Evolutionary conservation across 2,113 vertebrate genomes (phyloP).

Genomic region (Ibidorhyncha struthersii): DNA sequence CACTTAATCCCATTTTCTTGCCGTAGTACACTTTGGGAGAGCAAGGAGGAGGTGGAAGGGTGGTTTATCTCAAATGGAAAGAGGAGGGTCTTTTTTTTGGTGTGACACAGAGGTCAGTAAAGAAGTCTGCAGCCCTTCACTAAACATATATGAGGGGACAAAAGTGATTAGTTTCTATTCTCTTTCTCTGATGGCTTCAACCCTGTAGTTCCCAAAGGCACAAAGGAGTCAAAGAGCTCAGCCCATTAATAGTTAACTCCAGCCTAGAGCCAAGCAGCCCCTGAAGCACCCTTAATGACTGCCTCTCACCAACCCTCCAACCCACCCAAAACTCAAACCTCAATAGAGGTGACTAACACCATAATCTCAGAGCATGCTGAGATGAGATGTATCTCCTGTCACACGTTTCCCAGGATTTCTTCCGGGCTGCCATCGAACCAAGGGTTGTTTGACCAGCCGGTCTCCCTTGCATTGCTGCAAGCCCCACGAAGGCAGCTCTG

Average conservation of each 20-base stretch:
- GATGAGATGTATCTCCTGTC: slow-evolving; percentile 6
- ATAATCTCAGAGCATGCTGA: neutral
- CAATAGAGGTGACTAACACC: slow-evolving; percentile 20
- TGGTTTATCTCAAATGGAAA: slow-evolving; percentile 45
- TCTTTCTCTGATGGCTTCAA: slow-evolving; percentile 48
- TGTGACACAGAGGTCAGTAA: slow-evolving; percentile 67
- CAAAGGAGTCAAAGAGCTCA: slow-evolving; percentile 59
- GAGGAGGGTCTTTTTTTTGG: slow-evolving; percentile 17
- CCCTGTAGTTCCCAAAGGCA: slow-evolving; percentile 6
- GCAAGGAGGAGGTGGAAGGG: neutral
- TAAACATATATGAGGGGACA: slow-evolving; percentile 21
- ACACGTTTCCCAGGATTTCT: neutral
- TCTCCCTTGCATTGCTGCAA: neutral
- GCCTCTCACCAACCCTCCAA: neutral
- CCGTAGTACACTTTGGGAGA: slow-evolving; percentile 4
- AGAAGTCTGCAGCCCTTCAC: slow-evolving; percentile 40
- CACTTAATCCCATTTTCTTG: slow-evolving; percentile 62
- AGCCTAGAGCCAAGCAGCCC: neutral
- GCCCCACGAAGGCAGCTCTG: neutral
- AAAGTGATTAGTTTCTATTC: slow-evolving; percentile 66
- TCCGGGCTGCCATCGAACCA: neutral
- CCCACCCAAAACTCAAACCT: neutral
- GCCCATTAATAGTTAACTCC: slow-evolving; percentile 58
- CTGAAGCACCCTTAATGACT: slow-evolving; percentile 7
- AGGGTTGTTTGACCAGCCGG: neutral